Evolutionary conservation across 2,797 vertebrate genomes (phyloP).

Genomic region (Hapalemur alaotrensis): DNA sequence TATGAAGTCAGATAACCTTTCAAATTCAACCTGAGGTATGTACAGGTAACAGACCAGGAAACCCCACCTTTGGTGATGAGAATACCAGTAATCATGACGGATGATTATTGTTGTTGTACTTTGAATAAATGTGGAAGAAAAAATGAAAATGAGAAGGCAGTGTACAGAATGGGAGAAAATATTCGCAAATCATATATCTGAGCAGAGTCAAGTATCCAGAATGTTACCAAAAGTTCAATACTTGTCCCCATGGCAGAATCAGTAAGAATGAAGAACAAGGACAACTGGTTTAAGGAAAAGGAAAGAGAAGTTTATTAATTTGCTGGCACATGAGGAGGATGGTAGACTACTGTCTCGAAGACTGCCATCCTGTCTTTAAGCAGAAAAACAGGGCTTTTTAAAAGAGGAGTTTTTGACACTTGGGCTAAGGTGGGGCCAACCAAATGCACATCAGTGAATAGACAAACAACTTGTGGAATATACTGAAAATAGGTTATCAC

Average conservation of each 20-base stretch:
- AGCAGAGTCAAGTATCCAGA: not conserved
- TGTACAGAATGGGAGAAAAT: not conserved
- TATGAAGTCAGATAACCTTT: not conserved
- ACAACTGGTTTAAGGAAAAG: not conserved
- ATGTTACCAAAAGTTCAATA: not conserved
- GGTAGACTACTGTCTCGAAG: not conserved
- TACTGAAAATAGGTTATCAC: too few species aligned
- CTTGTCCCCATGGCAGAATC: not conserved
- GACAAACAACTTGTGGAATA: too few species aligned
- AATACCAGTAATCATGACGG: not conserved
- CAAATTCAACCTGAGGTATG: not conserved
- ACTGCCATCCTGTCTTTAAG: not conserved
- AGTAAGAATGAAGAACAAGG: not conserved
- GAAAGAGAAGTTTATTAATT: not conserved
- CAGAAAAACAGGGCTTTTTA: not conserved
- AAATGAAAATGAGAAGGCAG: not conserved
- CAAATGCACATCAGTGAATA: too few species aligned
- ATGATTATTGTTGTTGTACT: not conserved
- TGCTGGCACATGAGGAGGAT: not conserved
- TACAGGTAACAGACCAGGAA: not conserved
- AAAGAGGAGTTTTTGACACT: rapidly evolving
- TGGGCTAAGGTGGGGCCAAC: not conserved
- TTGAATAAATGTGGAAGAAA: not conserved
- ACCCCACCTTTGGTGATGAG: not conserved
- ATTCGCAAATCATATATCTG: not conserved